These are phyloP conservation scores for Lagocephalus sceleratus DNA, from an alignment of 2,797 vertebrate genomes.

Conservation along the genomic window DNA sequence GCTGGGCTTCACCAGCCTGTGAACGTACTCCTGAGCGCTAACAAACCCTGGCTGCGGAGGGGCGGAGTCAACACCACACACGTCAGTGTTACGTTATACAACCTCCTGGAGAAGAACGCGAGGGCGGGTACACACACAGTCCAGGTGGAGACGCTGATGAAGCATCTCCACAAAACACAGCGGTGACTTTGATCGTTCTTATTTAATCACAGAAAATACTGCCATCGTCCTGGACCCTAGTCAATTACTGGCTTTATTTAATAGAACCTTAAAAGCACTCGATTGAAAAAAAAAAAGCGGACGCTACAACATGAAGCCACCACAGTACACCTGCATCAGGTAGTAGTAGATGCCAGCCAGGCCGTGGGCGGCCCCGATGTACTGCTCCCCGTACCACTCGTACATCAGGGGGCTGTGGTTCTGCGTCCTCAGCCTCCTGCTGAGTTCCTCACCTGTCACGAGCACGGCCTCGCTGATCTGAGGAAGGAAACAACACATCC, in stretches of 20 bases:
- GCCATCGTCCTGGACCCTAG: too few relatives aligned
- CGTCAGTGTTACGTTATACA: too few relatives aligned
- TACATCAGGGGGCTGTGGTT: conserved; percentile 90
- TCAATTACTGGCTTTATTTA: too few relatives aligned
- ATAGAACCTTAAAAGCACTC: not conserved
- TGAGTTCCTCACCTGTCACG: conserved; percentile 83
- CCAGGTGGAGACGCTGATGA: too few relatives aligned
- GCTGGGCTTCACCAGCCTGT: conserved; percentile 86
- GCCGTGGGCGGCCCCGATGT: conserved; percentile 92
- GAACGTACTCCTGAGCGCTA: conserved; percentile 71
- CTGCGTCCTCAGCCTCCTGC: conserved; percentile 81
- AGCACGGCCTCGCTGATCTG: conserved; percentile 86
- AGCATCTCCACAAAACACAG: too few relatives aligned
- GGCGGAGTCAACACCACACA: not conserved
- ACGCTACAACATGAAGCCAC: not conserved
- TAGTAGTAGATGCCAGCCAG: conserved; percentile 96
- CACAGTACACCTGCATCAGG: conserved; percentile 86
- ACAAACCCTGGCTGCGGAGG: conserved; percentile 72
- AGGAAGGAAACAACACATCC: conserved; percentile 17
- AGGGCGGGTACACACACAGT: too few relatives aligned
- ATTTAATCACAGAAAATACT: too few relatives aligned
- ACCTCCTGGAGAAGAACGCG: too few relatives aligned
- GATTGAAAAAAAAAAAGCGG: not conserved
- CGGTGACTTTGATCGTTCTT: too few relatives aligned
- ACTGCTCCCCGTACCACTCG: conserved; percentile 97